Evolutionary conservation across 2,888 invertebrate genomes (phyloP), one percentile per base, ranked within the genome.

Genomic region (Leuctra nigra): DNA sequence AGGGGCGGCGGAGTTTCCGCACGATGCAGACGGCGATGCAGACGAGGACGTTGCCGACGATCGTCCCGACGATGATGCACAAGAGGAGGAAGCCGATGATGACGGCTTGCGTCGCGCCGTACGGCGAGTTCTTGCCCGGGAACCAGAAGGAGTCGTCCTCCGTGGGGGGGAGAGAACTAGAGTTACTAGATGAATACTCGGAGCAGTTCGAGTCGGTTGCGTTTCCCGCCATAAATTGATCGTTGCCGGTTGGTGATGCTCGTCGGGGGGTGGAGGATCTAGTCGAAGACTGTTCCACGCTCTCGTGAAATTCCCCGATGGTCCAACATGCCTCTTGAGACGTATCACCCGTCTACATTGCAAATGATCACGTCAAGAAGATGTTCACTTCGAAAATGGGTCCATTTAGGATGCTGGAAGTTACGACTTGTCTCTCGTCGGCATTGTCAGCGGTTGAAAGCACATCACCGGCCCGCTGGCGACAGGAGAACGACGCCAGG

Each of bases 1-100:
- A 93, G 53, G 90, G 92, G 66, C 88, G 82, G 67, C 91, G 83
- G 66, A 97, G 75, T 68, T 93, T 91, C 60, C 94, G 82, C 64
- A 98, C 98, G 67, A 95, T 84, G 69, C 93, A 91, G 55, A 98
- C 95, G 57, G 97, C 97, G 33, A 95, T 84, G 72, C 95, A 96
- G 65, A 98, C 96, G 59, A 97, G 77, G 58, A 95, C 82, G 75
- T 99, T 96, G 48, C 91, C 91, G 58, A 91, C 81, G 61, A 90
- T 83, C 2, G 91, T 91, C 62, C 85, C 87, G 59, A 87, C 72
- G 63, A 91, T 87, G 47, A 91, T 84, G 44, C 68, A 64, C 41
- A 69, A 63, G 23, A 71, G 63, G 14, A 70, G 62, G 36, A 69
- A 63, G 59, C 84, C 82, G 64, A 91, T 82, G 62, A 89, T 70